Evolutionary conservation across 2,797 vertebrate genomes (phyloP).

Genomic region (Halcyon leucocephala): DNA sequence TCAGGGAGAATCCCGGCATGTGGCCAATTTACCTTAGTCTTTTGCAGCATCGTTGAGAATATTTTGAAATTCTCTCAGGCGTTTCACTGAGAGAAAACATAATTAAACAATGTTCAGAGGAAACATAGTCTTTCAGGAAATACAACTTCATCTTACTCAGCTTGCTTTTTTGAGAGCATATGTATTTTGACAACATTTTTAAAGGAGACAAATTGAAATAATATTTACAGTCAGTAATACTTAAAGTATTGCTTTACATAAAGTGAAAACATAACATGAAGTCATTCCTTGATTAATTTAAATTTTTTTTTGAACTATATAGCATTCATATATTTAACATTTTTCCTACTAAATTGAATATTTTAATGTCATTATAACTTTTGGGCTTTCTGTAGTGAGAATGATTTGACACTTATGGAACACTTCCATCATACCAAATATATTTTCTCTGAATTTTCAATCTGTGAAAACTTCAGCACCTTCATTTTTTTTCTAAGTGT

Average conservation of each 20-base stretch:
- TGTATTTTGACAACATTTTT: not conserved
- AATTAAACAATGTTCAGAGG: not conserved
- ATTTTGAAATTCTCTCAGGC: not conserved
- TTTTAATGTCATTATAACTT: slow-evolving; percentile 46
- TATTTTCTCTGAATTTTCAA: slow-evolving; percentile 31
- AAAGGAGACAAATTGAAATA: not conserved
- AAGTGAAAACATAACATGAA: not conserved
- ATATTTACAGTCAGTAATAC: not conserved
- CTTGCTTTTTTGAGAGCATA: not conserved
- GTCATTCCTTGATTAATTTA: not conserved
- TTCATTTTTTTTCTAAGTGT: not conserved
- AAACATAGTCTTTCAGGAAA: not conserved
- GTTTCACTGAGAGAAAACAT: not conserved
- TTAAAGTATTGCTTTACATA: not conserved
- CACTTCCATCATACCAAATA: slow-evolving; percentile 14
- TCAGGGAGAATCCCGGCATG: not conserved
- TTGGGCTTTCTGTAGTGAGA: slow-evolving; percentile 9
- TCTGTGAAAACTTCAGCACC: slow-evolving; percentile 14
- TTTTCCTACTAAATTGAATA: slow-evolving; percentile 32
- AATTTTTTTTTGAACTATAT: slow-evolving; percentile 23
- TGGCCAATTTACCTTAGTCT: not conserved
- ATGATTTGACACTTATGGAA: slow-evolving; percentile 46
- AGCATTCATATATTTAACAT: slow-evolving; percentile 3
- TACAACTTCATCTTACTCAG: not conserved
- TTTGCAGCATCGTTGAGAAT: not conserved